Percentiles rank a stretch among this genome's conserved stretches.
phyloP scores from a whole-genome alignment of 2,888 invertebrate species.

The Cerastis rubricosa region DNA sequence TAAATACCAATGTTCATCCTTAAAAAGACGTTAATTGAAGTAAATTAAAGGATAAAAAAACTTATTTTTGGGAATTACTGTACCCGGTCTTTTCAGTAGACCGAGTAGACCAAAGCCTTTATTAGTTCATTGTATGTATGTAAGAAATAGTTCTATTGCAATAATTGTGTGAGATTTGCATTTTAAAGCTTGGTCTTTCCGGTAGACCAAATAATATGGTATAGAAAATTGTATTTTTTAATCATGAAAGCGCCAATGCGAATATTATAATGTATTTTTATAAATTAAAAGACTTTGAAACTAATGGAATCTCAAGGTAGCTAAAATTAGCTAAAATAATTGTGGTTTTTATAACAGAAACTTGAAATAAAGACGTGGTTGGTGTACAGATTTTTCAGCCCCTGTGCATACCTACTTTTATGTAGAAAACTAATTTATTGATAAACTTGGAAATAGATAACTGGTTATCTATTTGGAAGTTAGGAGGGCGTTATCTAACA shows the following conservation, averaged over 20 bases:
- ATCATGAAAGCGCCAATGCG: slow-evolving; percentile 28
- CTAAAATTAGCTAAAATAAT: slow-evolving; percentile 10
- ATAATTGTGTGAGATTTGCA: slow-evolving; percentile 34
- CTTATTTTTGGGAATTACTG: slow-evolving; percentile 16
- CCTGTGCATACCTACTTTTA: not conserved
- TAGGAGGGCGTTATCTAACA: not conserved
- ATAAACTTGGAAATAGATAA: not conserved
- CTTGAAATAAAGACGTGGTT: not conserved
- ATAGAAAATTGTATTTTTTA: slow-evolving; percentile 26
- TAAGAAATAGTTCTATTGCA: slow-evolving; percentile 16
- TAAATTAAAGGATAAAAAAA: not conserved
- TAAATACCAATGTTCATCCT: too few relatives aligned
- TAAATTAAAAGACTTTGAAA: slow-evolving; percentile 12
- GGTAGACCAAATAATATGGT: slow-evolving; percentile 44
- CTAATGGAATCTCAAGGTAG: slow-evolving; percentile 35
- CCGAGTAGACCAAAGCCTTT: slow-evolving; percentile 52
- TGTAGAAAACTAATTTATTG: not conserved
- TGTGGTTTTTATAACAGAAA: not conserved
- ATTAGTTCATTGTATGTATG: slow-evolving; percentile 23
- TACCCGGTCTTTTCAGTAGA: slow-evolving; percentile 54
- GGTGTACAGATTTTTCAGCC: not conserved
- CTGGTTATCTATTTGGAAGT: slow-evolving; percentile 1
- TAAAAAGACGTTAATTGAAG: not conserved
- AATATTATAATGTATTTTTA: slow-evolving; percentile 20
- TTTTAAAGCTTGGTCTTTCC: slow-evolving; percentile 44